Base-by-base conservation (phyloP, 2,797 vertebrate genomes). In the Chrosomus eos region DNA sequence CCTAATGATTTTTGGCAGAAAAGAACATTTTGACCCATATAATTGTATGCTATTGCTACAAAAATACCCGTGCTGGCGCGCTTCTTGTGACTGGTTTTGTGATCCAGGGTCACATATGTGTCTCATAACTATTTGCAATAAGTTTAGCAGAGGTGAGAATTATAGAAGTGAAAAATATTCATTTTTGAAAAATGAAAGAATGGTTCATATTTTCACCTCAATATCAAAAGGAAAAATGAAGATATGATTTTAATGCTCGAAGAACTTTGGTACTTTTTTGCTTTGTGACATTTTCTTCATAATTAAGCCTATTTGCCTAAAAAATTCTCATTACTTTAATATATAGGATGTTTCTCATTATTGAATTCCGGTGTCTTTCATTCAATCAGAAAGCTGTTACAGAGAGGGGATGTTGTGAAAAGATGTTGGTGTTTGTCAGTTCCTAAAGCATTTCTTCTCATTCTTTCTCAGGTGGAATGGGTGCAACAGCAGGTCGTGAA, bases 401-500 rank as follows among this genome's bases (percentile, higher is more conserved):
- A 45, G 26, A 45, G 26, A 62, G 21, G 18, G 1, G 7, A 48
- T 26, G n/a, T 43, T 28, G 28, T 31, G 18, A 45, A 66, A 66
- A 31, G 26, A 78, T 58, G 21, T 38, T 58, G 51, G 19, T 80
- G 40, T 33, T 79, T 66, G 77, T 66, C 26, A 16, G 19, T 48
- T 79, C 6, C 28, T 77, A 38, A 81, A 53, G 26, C 33, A 55
- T 70, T 21, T 74, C 40, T 2, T 77, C 28, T 48, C 51, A 2
- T 58, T 67, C 2, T 64, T 31, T 79, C 31, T 84, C 75, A 99
- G 98, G 98, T 99, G 95, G 96, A 99, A 90, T 99, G 98, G 98
- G 96, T 99, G 92, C 94, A 99, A 91, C 98, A 99, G 91, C 98
- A 99, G 94, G 96, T 99, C 92, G 97, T 99, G 76, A 99, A 96